phyloP scores from a whole-genome alignment of 2,797 vertebrate genomes.

The Lycodopsis pacificus region DNA sequence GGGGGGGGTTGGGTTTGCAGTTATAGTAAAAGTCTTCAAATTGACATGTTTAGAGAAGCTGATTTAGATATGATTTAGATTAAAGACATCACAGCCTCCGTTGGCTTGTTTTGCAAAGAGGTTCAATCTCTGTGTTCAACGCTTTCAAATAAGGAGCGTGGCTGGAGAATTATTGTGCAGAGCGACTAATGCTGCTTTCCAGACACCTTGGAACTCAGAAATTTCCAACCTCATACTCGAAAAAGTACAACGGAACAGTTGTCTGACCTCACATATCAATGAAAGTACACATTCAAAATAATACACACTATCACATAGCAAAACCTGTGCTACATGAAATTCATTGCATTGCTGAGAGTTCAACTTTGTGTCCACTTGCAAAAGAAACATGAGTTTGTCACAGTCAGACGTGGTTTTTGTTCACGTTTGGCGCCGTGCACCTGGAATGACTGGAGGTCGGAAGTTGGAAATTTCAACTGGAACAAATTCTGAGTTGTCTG shows the following conservation, averaged over 20 bases:
- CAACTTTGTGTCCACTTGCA: no score
- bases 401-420: no score
- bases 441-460: no score
- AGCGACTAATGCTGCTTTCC: slow-evolving; percentile 7
- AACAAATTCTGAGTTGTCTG: no score
- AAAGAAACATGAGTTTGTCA: no score
- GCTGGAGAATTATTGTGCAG: slow-evolving; percentile 1
- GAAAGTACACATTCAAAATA: not conserved
- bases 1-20: slow-evolving; percentile 34
- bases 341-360: no score
- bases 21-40: slow-evolving; percentile 33
- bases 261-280: not conserved
- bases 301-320: no score
- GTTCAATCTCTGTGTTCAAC: slow-evolving; percentile 53
- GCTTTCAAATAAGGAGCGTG: slow-evolving; percentile 12
- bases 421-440: no score
- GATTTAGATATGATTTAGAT: slow-evolving; percentile 57
- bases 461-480: no score
- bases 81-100: slow-evolving; percentile 59
- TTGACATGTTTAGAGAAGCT: slow-evolving; percentile 49
- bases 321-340: no score
- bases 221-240: not conserved
- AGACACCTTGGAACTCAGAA: not conserved
- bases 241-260: not conserved
- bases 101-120: slow-evolving; percentile 63